Conservation (phyloP, 30 jellyfish, hydroid and myxozoan species). For the Aurelia coerulea region DNA sequence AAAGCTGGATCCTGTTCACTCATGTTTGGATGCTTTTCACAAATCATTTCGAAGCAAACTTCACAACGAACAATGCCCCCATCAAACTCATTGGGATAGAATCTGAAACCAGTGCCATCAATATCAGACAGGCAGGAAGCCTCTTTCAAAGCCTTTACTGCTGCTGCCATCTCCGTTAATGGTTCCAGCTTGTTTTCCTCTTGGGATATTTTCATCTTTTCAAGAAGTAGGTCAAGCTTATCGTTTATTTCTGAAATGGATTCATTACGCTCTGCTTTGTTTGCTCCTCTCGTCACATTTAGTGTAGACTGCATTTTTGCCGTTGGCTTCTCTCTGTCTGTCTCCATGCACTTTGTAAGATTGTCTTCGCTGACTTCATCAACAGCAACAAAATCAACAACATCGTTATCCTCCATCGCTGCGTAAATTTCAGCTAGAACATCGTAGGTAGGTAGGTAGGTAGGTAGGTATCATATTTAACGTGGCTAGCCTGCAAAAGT, state of each 20-base stretch:
- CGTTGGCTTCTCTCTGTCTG: slow-evolving; percentile 20
- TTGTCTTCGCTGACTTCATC: slow-evolving; percentile 3
- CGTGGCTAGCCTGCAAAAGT: too few species aligned
- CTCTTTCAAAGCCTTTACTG: slow-evolving; percentile 43
- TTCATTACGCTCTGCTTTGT: slow-evolving; percentile 1
- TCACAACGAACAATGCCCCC: slow-evolving; percentile 53
- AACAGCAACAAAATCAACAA: slow-evolving; percentile 9
- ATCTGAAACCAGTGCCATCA: slow-evolving; percentile 43
- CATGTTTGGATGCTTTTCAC: slow-evolving; percentile 47
- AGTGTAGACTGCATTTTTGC: slow-evolving; percentile 27
- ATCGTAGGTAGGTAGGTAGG: too few species aligned
- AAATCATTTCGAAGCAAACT: slow-evolving; percentile 49
- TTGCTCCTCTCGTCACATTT: slow-evolving; percentile 4
- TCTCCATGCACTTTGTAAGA: background rate
- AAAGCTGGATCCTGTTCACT: slow-evolving; percentile 26
- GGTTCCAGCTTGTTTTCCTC: slow-evolving; percentile 31
- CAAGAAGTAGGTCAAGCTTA: slow-evolving; percentile 6
- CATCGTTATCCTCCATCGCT: slow-evolving; percentile 4
- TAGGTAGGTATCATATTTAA: too few species aligned
- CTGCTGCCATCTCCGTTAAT: slow-evolving; percentile 26
- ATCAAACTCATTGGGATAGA: slow-evolving; percentile 58
- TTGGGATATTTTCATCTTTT: slow-evolving; percentile 40
- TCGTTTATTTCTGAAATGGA: slow-evolving; percentile 19
- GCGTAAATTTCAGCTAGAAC: slow-evolving; percentile 3
- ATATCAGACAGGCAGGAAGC: slow-evolving; percentile 47